A percentile compares a stretch with the other conserved stretches of the same genome.
phyloP scores from a whole-genome alignment of 2,888 invertebrate genomes.

The Augiades crinisus region DNA sequence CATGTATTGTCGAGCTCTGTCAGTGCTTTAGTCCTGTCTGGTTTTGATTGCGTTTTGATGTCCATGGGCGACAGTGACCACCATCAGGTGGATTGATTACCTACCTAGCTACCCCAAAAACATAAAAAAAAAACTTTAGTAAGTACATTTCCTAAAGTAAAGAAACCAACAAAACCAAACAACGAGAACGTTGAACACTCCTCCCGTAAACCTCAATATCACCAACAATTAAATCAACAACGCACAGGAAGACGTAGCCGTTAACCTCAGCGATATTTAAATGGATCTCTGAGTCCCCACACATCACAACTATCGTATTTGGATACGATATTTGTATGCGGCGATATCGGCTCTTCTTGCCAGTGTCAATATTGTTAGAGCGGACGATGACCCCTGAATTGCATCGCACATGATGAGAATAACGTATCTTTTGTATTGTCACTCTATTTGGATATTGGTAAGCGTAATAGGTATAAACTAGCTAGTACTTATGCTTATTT shows the following conservation, averaged over 20 bases:
- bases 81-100: too few relatives aligned
- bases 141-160: too few relatives aligned
- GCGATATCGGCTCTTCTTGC: conserved; percentile 64
- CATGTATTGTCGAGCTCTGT: too few relatives aligned
- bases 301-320: conserved; percentile 55
- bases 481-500: not conserved
- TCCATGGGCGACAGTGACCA: too few relatives aligned
- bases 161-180: too few relatives aligned
- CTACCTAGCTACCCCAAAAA: too few relatives aligned
- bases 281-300: conserved; percentile 32
- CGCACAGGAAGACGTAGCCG: conserved; percentile 25
- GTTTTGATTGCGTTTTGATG: too few relatives aligned
- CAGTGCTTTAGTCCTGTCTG: too few relatives aligned
- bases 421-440: conserved; percentile 30
- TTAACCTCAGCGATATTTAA: conserved; percentile 27
- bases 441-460: conserved; percentile 22
- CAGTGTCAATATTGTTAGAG: conserved; percentile 66
- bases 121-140: too few relatives aligned
- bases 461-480: conserved; percentile 1
- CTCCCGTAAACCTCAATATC: conserved; percentile 14
- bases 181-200: not conserved
- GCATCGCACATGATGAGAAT: conserved; percentile 51
- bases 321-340: conserved; percentile 64
- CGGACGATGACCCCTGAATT: conserved; percentile 56
- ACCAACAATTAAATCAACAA: conserved; percentile 25